Percentiles rank a stretch among this genome's conserved stretches.
Evolutionary conservation across 2,797 vertebrate species (phyloP).

Genomic region (Poecilia gillii): DNA sequence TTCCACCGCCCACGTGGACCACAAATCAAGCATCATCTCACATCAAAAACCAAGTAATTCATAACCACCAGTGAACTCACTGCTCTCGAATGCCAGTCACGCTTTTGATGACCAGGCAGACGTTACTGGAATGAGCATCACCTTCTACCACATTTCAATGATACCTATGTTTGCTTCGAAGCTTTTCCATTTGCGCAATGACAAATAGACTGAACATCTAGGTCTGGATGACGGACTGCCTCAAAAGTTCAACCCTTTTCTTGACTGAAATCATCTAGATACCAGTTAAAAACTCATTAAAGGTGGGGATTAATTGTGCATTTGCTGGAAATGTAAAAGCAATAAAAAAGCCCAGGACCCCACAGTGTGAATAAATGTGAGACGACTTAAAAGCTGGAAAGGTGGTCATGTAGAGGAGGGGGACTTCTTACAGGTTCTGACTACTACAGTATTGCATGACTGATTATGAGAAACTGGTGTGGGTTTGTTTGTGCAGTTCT

Average conservation of each 20-base stretch:
- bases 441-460: neutral
- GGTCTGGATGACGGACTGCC: too few relatives aligned
- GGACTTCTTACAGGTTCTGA: conserved; percentile 24
- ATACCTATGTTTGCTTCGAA: neutral
- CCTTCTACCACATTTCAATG: neutral
- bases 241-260: neutral
- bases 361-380: neutral
- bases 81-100: conserved; percentile 8
- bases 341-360: neutral
- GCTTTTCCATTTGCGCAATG: neutral
- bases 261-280: neutral
- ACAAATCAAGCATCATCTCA: neutral
- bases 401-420: conserved; percentile 12
- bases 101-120: neutral
- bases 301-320: neutral
- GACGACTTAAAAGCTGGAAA: neutral
- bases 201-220: neutral
- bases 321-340: neutral
- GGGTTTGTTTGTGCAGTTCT: conserved; percentile 22
- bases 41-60: neutral
- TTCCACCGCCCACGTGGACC: conserved; percentile 27
- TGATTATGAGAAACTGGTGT: conserved; percentile 12
- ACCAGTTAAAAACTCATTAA: neutral
- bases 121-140: conserved; percentile 28
- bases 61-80: conserved; percentile 7